A percentile compares a stretch with the other conserved stretches of the same genome.
Conservation (phyloP, 2,113 vertebrate genomes). For the Toxotes chatareus region DNA sequence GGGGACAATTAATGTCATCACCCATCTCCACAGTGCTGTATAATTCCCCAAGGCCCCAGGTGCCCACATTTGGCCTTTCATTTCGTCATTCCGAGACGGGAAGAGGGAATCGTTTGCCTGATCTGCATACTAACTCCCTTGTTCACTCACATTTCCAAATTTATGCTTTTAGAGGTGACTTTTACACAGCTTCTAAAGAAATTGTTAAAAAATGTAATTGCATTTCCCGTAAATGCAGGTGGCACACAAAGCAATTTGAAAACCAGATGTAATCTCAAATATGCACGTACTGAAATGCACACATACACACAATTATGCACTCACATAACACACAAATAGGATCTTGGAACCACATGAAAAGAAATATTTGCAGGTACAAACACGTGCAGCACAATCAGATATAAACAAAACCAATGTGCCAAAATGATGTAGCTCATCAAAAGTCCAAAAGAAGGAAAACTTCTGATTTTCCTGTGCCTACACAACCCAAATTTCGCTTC, state of each 20-base stretch:
- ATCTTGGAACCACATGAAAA: slow-evolving; percentile 25
- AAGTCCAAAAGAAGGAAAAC: neutral
- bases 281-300: neutral
- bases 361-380: slow-evolving; percentile 1
- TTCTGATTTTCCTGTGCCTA: slow-evolving; percentile 22
- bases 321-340: neutral
- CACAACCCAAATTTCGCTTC: slow-evolving; percentile 38
- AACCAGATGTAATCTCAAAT: slow-evolving; percentile 51
- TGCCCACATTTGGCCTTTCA: slow-evolving; percentile 37
- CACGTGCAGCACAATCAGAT: slow-evolving; percentile 21
- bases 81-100: neutral
- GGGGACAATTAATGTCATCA: slow-evolving; percentile 19
- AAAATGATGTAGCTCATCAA: slow-evolving; percentile 24
- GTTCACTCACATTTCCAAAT: slow-evolving; percentile 17
- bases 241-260: slow-evolving; percentile 36
- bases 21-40: neutral
- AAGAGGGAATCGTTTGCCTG: slow-evolving; percentile 10
- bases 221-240: slow-evolving; percentile 12
- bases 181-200: slow-evolving; percentile 36
- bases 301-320: neutral
- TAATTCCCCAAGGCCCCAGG: slow-evolving; percentile 27
- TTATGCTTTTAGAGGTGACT: slow-evolving; percentile 51
- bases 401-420: slow-evolving; percentile 23
- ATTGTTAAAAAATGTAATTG: slow-evolving; percentile 37
- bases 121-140: slow-evolving; percentile 33